Conservation (phyloP, 1,140 invertebrate genomes). For the Trachelipus rathkii region DNA sequence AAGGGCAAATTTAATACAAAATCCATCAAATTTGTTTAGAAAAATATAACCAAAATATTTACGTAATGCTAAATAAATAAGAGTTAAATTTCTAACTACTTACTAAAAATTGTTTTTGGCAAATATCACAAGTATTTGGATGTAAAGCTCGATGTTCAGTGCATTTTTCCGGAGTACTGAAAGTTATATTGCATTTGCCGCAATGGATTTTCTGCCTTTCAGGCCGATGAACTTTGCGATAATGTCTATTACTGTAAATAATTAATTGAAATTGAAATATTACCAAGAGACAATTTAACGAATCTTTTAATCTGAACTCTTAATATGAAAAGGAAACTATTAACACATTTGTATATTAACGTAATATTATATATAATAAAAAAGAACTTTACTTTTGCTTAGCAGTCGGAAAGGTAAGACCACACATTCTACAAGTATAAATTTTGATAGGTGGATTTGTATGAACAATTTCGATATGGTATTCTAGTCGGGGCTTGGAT, state of each 20-base stretch:
- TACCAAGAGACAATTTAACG: too few relatives aligned
- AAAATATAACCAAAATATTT: not conserved
- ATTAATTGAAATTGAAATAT: not conserved
- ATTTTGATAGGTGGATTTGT: slow-evolving; percentile 8
- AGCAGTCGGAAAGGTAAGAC: not conserved
- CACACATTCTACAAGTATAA: not conserved
- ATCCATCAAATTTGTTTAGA: not conserved
- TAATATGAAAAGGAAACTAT: too few relatives aligned
- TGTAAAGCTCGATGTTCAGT: not conserved
- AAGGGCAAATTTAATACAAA: too few relatives aligned
- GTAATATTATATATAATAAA: too few relatives aligned
- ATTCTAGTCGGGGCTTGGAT: not conserved
- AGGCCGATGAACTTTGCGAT: not conserved
- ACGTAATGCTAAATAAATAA: not conserved
- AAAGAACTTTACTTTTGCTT: not conserved
- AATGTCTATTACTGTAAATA: slow-evolving; percentile 1
- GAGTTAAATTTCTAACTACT: too few relatives aligned
- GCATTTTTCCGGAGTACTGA: not conserved
- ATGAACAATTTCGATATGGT: not conserved
- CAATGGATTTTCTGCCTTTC: not conserved
- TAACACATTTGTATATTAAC: too few relatives aligned
- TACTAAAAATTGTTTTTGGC: not conserved
- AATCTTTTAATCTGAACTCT: too few relatives aligned
- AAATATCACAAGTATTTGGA: not conserved
- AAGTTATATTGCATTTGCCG: not conserved